Conservation (phyloP, 1,140 invertebrate species). For the Drosophila prosaltans region DNA sequence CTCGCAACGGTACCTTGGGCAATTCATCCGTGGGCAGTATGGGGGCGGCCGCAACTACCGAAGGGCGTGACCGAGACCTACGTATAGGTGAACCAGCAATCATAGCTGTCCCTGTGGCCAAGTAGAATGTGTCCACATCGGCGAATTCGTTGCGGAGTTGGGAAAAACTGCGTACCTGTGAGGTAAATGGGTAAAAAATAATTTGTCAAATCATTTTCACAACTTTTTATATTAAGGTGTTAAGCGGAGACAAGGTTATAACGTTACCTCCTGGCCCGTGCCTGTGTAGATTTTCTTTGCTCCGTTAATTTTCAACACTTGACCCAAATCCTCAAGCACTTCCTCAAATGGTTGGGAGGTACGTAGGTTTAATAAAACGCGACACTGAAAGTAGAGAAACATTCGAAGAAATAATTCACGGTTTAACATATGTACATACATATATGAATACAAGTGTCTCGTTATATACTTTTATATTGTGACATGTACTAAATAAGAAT, state of each 20-base stretch:
- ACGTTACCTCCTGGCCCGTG: constrained; percentile 92
- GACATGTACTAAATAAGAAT: no score
- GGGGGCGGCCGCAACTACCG: constrained; percentile 75
- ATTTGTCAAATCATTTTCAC: constrained; percentile 52
- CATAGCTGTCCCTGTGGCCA: constrained; percentile 86
- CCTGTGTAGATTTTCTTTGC: constrained; percentile 95
- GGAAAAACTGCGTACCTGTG: constrained; percentile 91
- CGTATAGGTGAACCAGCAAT: constrained; percentile 86
- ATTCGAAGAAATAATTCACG: constrained; percentile 27
- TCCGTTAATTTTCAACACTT: constrained; percentile 95
- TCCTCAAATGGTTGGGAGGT: constrained; percentile 97
- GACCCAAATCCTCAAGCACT: constrained; percentile 95
- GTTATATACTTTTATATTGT: constrained; percentile 1
- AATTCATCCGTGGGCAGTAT: constrained; percentile 85
- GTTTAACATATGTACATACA: constrained; percentile 33
- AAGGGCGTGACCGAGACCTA: constrained; percentile 88
- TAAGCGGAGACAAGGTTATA: constrained; percentile 36
- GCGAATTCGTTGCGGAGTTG: constrained; percentile 95
- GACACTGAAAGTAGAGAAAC: constrained; percentile 86
- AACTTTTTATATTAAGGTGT: constrained; percentile 48
- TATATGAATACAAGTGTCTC: neutral
- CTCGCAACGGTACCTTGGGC: constrained; percentile 82
- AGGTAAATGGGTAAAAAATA: neutral
- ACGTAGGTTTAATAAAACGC: constrained; percentile 94
- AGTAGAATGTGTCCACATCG: constrained; percentile 95